Evolutionary conservation across 2,888 invertebrate species (phyloP).

Genomic region (Dolichomitus sp.): DNA sequence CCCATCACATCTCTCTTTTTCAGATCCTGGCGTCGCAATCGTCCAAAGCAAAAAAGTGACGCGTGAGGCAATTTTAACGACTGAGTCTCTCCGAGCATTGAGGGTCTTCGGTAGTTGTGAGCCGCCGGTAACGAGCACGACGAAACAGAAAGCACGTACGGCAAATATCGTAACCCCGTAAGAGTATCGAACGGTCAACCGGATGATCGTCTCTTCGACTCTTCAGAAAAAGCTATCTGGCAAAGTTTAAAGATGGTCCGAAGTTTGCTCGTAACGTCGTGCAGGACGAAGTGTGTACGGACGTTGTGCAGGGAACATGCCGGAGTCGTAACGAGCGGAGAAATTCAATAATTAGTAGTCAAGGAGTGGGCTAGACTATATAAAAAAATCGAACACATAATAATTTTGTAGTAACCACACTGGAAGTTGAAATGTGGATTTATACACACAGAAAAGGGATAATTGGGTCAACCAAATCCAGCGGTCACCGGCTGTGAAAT

Average conservation of each 20-base stretch:
- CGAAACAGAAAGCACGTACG: slow-evolving; percentile 71
- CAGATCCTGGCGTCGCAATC: not conserved
- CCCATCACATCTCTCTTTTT: slow-evolving; percentile 23
- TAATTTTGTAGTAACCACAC: no score
- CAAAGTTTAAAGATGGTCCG: slow-evolving; percentile 42
- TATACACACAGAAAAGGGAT: no score
- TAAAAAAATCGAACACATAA: no score
- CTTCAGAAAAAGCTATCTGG: slow-evolving; percentile 41
- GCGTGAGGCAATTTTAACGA: slow-evolving; percentile 47
- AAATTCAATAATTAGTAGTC: not conserved
- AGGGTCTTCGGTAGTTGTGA: slow-evolving; percentile 15
- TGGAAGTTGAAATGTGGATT: no score
- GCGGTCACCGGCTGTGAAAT: no score
- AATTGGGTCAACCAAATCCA: no score
- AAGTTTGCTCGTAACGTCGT: slow-evolving; percentile 22
- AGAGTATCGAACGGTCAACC: slow-evolving; percentile 27
- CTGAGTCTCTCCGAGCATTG: slow-evolving; percentile 25
- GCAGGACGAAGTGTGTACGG: not conserved
- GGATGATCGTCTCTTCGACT: slow-evolving; percentile 21
- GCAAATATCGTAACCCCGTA: slow-evolving; percentile 74
- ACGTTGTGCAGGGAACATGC: slow-evolving; percentile 12
- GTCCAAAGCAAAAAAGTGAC: slow-evolving; percentile 23
- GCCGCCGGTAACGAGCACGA: slow-evolving; percentile 52
- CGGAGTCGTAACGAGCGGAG: slow-evolving; percentile 4
- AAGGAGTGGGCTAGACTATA: no score